A percentile compares a stretch with the other conserved stretches of the same genome.
Conservation (phyloP, 1,140 invertebrate species). For the Copidosoma floridanum region DNA sequence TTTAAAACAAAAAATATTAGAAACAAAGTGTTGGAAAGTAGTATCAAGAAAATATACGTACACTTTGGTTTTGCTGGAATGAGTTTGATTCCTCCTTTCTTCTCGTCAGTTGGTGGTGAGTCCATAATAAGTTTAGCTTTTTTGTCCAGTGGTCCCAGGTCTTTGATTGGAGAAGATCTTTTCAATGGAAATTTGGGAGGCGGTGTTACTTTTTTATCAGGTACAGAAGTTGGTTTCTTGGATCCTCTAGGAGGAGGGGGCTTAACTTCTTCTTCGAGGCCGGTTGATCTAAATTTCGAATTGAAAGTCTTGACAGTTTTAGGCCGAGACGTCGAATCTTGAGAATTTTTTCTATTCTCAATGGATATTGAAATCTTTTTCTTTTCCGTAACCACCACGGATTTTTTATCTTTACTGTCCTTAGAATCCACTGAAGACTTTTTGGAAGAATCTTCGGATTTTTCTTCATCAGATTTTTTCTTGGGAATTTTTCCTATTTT, state of each 20-base stretch:
- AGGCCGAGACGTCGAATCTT: slow-evolving; percentile 62
- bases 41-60: slow-evolving; percentile 63
- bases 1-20: no score
- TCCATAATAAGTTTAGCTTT: slow-evolving; percentile 65
- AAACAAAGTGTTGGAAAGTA: no score
- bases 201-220: slow-evolving; percentile 62
- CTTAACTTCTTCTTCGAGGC: slow-evolving; percentile 78
- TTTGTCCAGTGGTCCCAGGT: slow-evolving; percentile 68
- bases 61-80: slow-evolving; percentile 85
- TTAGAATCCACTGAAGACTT: slow-evolving; percentile 45
- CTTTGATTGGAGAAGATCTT: slow-evolving; percentile 63
- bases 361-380: slow-evolving; percentile 79
- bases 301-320: slow-evolving; percentile 88
- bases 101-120: slow-evolving; percentile 57
- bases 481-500: slow-evolving; percentile 78
- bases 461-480: slow-evolving; percentile 58
- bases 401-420: slow-evolving; percentile 47
- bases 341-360: slow-evolving; percentile 69
- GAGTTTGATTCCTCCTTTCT: slow-evolving; percentile 77
- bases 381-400: slow-evolving; percentile 50
- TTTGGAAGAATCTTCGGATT: slow-evolving; percentile 34
- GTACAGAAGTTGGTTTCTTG: slow-evolving; percentile 40
- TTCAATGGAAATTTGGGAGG: slow-evolving; percentile 60
- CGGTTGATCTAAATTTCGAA: slow-evolving; percentile 83
- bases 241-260: slow-evolving; percentile 68